phyloP scores from a whole-genome alignment of 1,140 invertebrate genomes.

The Littorina saxatilis region DNA sequence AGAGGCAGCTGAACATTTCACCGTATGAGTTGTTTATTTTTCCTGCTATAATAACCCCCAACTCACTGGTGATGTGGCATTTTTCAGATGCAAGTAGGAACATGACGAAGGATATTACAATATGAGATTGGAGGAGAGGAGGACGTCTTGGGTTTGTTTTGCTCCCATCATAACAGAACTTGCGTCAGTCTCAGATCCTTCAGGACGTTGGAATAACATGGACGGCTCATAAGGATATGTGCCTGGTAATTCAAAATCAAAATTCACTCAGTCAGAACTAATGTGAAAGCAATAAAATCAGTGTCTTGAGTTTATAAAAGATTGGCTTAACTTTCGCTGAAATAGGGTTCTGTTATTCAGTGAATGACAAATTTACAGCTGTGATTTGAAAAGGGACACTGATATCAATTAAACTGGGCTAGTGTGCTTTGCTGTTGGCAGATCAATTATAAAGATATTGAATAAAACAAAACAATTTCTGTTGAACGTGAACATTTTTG shows the following conservation, averaged over 20 bases:
- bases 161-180: constrained; percentile 10
- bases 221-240: constrained; percentile 9
- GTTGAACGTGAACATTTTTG: too few species aligned
- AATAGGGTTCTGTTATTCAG: too few species aligned
- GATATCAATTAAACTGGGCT: too few species aligned
- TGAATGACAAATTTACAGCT: too few species aligned
- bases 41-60: background rate
- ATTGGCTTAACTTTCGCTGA: too few species aligned
- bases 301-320: too few species aligned
- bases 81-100: constrained; percentile 38
- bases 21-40: background rate
- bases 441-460: too few species aligned
- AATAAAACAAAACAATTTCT: too few species aligned
- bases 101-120: constrained; percentile 14
- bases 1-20: background rate
- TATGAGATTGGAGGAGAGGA: constrained; percentile 8
- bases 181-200: background rate
- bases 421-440: too few species aligned
- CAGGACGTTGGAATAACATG: background rate
- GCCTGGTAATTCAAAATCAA: background rate
- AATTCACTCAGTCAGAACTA: too few species aligned
- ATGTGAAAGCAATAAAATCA: too few species aligned
- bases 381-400: too few species aligned
- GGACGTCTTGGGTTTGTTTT: background rate
- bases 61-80: constrained; percentile 17